Evolutionary conservation across 1,140 invertebrate genomes (phyloP).

Genomic region (Contarinia nasturtii): DNA sequence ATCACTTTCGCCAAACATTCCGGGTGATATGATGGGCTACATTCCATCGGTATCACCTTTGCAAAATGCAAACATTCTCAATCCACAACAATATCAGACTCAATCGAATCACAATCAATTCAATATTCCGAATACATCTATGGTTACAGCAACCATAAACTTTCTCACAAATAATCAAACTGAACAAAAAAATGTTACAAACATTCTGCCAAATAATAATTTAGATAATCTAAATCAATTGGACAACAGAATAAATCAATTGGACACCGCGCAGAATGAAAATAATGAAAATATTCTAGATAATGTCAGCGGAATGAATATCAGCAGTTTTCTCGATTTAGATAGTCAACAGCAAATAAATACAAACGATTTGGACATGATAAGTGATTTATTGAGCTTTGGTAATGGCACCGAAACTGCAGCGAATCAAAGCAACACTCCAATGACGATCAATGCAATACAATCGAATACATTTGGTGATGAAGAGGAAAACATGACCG

Average conservation of each 20-base stretch:
- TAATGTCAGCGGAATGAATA: slow-evolving; percentile 15
- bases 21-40: too few species aligned
- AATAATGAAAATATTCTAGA: background rate
- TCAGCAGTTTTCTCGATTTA: slow-evolving; percentile 24
- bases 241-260: background rate
- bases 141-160: background rate
- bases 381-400: background rate
- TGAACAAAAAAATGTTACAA: background rate
- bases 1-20: too few species aligned
- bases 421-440: background rate
- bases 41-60: too few species aligned
- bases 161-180: background rate
- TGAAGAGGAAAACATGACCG: background rate
- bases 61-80: too few species aligned
- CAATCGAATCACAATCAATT: background rate
- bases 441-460: background rate
- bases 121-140: background rate
- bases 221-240: background rate
- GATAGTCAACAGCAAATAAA: slow-evolving; percentile 27
- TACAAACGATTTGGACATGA: slow-evolving; percentile 24
- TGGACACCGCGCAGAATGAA: background rate
- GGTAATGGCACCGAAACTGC: background rate
- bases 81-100: too few species aligned
- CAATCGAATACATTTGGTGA: background rate
- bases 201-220: background rate